Conservation (phyloP, 2,113 vertebrate species). For the Neolamprologus kungweensis region DNA sequence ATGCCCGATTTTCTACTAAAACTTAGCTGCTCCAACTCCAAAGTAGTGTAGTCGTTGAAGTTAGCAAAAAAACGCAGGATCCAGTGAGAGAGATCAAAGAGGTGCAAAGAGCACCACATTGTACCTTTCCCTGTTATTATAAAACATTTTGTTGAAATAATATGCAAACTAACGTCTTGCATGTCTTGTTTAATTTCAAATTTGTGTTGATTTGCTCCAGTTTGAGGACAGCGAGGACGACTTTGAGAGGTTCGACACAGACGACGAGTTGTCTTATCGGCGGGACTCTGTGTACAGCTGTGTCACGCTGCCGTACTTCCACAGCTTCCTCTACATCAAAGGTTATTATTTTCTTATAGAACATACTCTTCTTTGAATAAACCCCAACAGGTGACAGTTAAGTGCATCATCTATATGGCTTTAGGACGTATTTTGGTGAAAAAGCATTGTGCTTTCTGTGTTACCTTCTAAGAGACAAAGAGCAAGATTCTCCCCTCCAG, state of each 20-base stretch:
- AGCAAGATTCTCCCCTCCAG: background rate
- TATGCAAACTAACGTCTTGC: rapidly evolving
- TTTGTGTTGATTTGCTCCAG: conserved; percentile 47
- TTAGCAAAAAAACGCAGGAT: rapidly evolving
- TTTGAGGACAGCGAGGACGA: conserved; percentile 98
- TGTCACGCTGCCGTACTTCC: conserved; percentile 94
- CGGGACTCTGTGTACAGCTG: conserved; percentile 96
- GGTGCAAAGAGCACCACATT: background rate
- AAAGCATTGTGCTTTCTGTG: rapidly evolving
- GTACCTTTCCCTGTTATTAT: rapidly evolving
- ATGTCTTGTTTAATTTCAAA: background rate
- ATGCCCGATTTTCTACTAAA: rapidly evolving
- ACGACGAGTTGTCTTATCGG: conserved; percentile 87
- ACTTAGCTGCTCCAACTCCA: background rate
- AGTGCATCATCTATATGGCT: background rate
- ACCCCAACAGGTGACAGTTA: background rate
- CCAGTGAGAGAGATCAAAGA: background rate
- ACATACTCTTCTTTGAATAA: background rate
- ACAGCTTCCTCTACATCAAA: conserved; percentile 96
- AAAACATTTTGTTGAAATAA: background rate
- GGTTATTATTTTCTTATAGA: conserved; percentile 61
- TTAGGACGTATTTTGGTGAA: background rate
- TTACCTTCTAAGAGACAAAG: background rate
- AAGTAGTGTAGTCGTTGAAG: background rate
- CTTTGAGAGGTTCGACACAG: conserved; percentile 90